Conservation (phyloP, 1,140 invertebrate species). For the Saccostrea echinata region DNA sequence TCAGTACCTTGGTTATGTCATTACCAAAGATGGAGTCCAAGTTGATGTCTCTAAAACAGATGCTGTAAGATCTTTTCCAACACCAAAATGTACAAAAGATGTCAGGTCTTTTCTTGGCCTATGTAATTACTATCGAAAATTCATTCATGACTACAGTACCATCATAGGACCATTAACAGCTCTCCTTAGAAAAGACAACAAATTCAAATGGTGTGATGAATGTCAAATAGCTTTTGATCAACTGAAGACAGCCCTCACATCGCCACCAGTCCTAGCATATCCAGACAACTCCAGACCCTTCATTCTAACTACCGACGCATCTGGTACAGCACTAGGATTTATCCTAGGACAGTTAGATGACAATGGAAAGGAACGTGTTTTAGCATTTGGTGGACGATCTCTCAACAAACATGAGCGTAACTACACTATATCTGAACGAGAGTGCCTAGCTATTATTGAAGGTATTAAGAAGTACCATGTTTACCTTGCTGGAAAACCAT, state of each 20-base stretch:
- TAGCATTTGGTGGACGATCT: slow-evolving; percentile 80
- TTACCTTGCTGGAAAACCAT: too few relatives aligned
- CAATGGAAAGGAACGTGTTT: slow-evolving; percentile 70
- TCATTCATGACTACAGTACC: slow-evolving; percentile 73
- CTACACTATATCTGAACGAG: too few relatives aligned
- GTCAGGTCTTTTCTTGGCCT: too few relatives aligned
- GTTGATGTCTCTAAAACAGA: slow-evolving; percentile 23
- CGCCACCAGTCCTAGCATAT: slow-evolving; percentile 60
- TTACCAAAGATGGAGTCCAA: slow-evolving; percentile 57
- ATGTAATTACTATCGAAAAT: slow-evolving; percentile 79
- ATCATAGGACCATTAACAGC: slow-evolving; percentile 71
- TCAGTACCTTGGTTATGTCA: slow-evolving; percentile 58
- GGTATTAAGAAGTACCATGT: too few relatives aligned
- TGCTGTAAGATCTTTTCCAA: slow-evolving; percentile 45
- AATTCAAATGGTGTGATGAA: slow-evolving; percentile 52
- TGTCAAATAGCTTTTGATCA: slow-evolving; percentile 61
- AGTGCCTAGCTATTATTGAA: too few relatives aligned
- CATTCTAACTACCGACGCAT: slow-evolving; percentile 64
- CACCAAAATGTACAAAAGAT: slow-evolving; percentile 68
- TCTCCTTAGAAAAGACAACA: slow-evolving; percentile 44
- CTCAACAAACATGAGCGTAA: slow-evolving; percentile 76
- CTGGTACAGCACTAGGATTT: slow-evolving; percentile 61
- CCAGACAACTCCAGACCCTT: slow-evolving; percentile 62
- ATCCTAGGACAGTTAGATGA: slow-evolving; percentile 71
- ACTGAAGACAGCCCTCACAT: slow-evolving; percentile 60